Conservation (phyloP, 2,888 invertebrate species). For the Xestobium rufovillosum region DNA sequence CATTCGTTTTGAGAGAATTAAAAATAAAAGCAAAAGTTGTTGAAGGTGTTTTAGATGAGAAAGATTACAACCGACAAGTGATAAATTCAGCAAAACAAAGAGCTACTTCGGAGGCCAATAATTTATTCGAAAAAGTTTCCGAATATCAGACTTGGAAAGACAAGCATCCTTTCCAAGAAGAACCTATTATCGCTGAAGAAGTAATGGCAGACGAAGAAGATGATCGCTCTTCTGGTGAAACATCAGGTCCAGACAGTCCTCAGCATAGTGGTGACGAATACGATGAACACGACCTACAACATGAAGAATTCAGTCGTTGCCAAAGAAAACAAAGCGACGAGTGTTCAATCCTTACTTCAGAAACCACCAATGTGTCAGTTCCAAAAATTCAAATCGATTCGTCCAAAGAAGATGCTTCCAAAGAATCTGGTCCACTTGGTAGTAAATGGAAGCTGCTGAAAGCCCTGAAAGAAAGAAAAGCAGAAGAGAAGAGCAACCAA, state of each 20-base stretch:
- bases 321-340: constrained; percentile 28
- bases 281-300: constrained; percentile 56
- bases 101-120: constrained; percentile 34
- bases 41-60: constrained; percentile 40
- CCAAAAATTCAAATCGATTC: constrained; percentile 48
- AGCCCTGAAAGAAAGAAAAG: constrained; percentile 81
- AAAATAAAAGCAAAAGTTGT: constrained; percentile 56
- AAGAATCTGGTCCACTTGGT: constrained; percentile 50
- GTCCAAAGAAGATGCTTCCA: constrained; percentile 35
- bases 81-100: constrained; percentile 38
- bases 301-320: constrained; percentile 41
- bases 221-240: constrained; percentile 71
- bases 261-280: constrained; percentile 65
- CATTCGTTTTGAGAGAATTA: constrained; percentile 68
- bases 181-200: constrained; percentile 17
- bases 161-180: constrained; percentile 23
- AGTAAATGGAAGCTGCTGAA: constrained; percentile 89
- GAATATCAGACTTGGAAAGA: constrained; percentile 45
- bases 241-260: constrained; percentile 84
- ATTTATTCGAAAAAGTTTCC: constrained; percentile 45
- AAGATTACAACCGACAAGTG: constrained; percentile 38
- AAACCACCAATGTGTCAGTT: constrained; percentile 34
- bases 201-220: constrained; percentile 30
- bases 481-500: constrained; percentile 72
- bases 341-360: constrained; percentile 27